phyloP scores from a whole-genome alignment of 2,888 invertebrate genomes.

The Hypselothyrea guttata region DNA sequence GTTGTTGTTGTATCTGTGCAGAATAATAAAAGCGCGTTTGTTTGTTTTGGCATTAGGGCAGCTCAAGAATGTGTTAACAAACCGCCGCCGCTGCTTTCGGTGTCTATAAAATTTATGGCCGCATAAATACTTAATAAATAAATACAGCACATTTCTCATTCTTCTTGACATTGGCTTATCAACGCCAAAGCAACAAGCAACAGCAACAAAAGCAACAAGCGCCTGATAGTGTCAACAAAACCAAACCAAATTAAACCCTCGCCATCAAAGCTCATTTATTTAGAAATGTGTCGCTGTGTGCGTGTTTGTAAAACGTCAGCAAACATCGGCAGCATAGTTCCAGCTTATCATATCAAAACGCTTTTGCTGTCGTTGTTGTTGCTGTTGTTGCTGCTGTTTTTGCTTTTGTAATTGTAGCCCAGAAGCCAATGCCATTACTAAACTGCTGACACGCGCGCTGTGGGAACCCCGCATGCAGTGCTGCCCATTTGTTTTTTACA shows the following conservation, averaged over 20 bases:
- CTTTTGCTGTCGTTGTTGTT: too few relatives aligned
- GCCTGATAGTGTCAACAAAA: slow-evolving; percentile 43
- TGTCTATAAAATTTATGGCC: slow-evolving; percentile 64
- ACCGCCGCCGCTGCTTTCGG: slow-evolving; percentile 40
- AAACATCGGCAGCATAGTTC: slow-evolving; percentile 49
- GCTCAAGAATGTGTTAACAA: slow-evolving; percentile 66
- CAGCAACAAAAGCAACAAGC: slow-evolving; percentile 55
- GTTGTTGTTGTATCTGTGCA: slow-evolving; percentile 5
- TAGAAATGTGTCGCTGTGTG: slow-evolving; percentile 20
- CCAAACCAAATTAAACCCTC: slow-evolving; percentile 8
- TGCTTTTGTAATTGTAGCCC: slow-evolving; percentile 58
- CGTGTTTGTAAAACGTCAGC: slow-evolving; percentile 35
- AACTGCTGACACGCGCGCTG: slow-evolving; percentile 62
- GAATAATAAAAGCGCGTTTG: slow-evolving; percentile 51
- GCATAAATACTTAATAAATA: slow-evolving; percentile 47
- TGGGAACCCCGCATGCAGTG: slow-evolving; percentile 49
- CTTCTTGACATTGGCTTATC: slow-evolving; percentile 67
- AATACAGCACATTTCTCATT: slow-evolving; percentile 26
- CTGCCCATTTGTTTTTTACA: too few relatives aligned
- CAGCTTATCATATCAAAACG: too few relatives aligned
- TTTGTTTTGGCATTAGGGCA: slow-evolving; percentile 60
- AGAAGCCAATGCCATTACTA: slow-evolving; percentile 61
- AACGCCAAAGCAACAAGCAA: slow-evolving; percentile 57
- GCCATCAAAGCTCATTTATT: slow-evolving; percentile 29
- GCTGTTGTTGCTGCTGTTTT: too few relatives aligned